phyloP scores from a whole-genome alignment of 2,797 vertebrate genomes.

The Aeoliscus strigatus region DNA sequence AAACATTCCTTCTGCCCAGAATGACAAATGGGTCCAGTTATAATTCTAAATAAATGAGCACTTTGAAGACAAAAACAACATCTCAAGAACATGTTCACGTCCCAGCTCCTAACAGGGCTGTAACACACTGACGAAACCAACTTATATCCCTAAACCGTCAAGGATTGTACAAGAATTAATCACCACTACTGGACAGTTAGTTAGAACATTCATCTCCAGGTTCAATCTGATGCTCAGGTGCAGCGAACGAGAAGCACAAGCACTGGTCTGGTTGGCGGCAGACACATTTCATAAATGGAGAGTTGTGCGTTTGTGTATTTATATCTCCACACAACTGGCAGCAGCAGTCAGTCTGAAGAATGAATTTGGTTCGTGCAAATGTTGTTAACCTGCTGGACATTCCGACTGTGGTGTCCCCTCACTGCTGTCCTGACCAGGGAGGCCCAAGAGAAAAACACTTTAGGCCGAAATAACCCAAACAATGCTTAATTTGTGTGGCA shows the following conservation, averaged over 20 bases:
- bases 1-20: too few species aligned
- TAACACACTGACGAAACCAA: constrained; percentile 16
- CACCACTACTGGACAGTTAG: too few species aligned
- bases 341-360: constrained; percentile 17
- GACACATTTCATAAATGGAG: too few species aligned
- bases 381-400: constrained; percentile 52
- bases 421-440: constrained; percentile 37
- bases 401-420: constrained; percentile 38
- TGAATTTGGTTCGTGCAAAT: constrained; percentile 26
- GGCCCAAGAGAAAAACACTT: constrained; percentile 40
- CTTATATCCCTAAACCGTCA: constrained; percentile 34
- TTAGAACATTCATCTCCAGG: too few species aligned
- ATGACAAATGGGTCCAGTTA: too few species aligned
- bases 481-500: constrained; percentile 18
- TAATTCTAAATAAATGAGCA: too few species aligned
- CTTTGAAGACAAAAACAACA: too few species aligned
- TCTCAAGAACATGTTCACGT: too few species aligned
- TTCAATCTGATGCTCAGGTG: constrained; percentile 3
- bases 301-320: too few species aligned
- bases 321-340: too few species aligned
- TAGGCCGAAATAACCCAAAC: constrained; percentile 28
- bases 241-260: not conserved
- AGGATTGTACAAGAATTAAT: too few species aligned
- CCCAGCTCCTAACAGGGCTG: constrained; percentile 59
- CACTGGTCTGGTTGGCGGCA: constrained; percentile 14